Percentiles rank a stretch among this genome's conserved stretches.
Conservation (phyloP, 2,797 vertebrate species). For the Coendou prehensilis region DNA sequence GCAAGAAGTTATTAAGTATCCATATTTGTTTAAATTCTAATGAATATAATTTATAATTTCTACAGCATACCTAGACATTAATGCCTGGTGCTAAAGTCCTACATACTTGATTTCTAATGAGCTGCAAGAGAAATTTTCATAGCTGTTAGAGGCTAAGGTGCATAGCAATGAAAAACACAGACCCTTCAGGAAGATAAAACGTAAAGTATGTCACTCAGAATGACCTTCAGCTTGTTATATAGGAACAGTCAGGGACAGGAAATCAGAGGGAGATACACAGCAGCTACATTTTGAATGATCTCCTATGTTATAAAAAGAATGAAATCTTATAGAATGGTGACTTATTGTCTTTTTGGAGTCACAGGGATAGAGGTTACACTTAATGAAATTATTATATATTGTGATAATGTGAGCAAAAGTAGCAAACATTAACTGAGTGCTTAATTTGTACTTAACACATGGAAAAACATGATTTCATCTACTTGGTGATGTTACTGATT, state of each 20-base stretch:
- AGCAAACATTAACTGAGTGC: neutral
- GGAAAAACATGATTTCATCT: neutral
- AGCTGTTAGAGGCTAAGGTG: neutral
- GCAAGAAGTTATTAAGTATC: neutral
- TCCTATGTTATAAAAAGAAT: neutral
- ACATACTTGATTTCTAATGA: neutral
- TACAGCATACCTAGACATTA: neutral
- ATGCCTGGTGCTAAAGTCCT: neutral
- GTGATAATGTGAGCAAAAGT: neutral
- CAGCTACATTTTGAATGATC: neutral
- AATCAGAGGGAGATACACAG: neutral
- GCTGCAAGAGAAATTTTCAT: neutral
- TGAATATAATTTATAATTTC: slow-evolving; percentile 28
- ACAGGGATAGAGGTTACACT: neutral
- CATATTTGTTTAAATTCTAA: neutral
- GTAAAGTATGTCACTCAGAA: neutral
- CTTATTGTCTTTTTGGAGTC: neutral
- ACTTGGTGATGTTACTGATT: neutral
- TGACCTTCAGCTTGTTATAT: neutral
- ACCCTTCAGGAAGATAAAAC: neutral
- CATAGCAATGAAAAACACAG: neutral
- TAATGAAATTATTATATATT: neutral
- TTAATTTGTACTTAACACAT: neutral
- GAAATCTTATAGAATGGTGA: neutral
- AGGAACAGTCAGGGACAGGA: neutral